Evolutionary conservation across 2,888 invertebrate species (phyloP).

Genomic region (Himalopsyche tibetana): DNA sequence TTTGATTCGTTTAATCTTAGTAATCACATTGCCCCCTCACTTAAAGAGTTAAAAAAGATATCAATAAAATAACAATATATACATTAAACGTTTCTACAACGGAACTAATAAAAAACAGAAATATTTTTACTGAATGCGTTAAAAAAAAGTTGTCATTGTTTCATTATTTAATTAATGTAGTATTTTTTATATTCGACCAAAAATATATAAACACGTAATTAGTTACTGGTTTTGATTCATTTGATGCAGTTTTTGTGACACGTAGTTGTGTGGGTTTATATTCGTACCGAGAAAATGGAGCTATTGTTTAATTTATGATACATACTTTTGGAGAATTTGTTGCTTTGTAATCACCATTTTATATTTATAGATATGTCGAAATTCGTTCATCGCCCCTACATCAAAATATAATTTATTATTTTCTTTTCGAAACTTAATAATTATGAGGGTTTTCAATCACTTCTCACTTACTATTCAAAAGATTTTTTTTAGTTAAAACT

Average conservation of each 20-base stretch:
- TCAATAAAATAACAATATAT: neutral
- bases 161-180: neutral
- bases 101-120: neutral
- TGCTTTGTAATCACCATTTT: too few species aligned
- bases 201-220: neutral
- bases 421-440: too few species aligned
- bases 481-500: too few species aligned
- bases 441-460: too few species aligned
- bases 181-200: neutral
- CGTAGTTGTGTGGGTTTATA: neutral
- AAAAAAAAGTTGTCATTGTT: neutral
- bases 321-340: too few species aligned
- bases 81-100: neutral
- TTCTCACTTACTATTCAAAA: too few species aligned
- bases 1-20: neutral
- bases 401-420: too few species aligned
- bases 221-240: neutral
- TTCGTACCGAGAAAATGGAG: neutral
- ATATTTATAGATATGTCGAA: too few species aligned
- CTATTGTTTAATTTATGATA: neutral
- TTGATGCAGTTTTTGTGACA: neutral
- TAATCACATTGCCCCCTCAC: constrained; percentile 2
- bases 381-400: too few species aligned
- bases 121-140: neutral
- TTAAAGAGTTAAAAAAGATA: constrained; percentile 16